These are phyloP conservation scores for Oscheius sp. DNA, from an alignment of 2,888 invertebrate species.

Conservation along the genomic window DNA sequence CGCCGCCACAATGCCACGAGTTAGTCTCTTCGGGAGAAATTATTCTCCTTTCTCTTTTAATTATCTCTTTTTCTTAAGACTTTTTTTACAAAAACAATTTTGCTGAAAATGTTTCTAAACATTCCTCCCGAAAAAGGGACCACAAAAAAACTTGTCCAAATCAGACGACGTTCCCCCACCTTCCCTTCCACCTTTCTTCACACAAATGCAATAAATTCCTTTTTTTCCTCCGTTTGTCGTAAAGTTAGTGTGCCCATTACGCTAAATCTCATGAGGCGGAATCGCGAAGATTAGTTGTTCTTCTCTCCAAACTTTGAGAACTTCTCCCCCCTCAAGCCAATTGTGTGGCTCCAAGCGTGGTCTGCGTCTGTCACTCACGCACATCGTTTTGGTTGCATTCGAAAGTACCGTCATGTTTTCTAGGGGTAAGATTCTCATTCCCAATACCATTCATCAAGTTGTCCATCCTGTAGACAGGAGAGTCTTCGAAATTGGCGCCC, in stretches of 20 bases:
- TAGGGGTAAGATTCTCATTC: slow-evolving; percentile 7
- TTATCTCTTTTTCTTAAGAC: no score
- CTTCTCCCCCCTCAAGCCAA: background rate
- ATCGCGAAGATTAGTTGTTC: background rate
- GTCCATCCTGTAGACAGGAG: background rate
- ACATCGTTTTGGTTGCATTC: slow-evolving; percentile 30
- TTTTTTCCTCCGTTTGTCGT: slow-evolving; percentile 11
- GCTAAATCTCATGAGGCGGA: slow-evolving; percentile 16
- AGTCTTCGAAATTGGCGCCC: slow-evolving; percentile 23
- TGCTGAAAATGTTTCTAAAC: no score
- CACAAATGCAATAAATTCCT: slow-evolving; percentile 6
- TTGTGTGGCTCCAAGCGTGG: background rate
- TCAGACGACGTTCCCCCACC: no score
- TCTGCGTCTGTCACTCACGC: slow-evolving; percentile 28
- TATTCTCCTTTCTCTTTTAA: no score
- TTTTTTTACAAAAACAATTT: no score
- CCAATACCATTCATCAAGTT: slow-evolving; percentile 25
- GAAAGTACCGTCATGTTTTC: slow-evolving; percentile 24
- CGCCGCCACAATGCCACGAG: no score
- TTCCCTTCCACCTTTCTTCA: background rate
- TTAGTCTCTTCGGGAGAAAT: background rate
- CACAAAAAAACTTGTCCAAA: background rate
- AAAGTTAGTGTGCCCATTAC: slow-evolving; percentile 21
- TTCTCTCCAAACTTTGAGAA: background rate
- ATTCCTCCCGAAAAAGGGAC: no score